phyloP scores from a whole-genome alignment of 2,888 invertebrate genomes.

The Steromphala cineraria region DNA sequence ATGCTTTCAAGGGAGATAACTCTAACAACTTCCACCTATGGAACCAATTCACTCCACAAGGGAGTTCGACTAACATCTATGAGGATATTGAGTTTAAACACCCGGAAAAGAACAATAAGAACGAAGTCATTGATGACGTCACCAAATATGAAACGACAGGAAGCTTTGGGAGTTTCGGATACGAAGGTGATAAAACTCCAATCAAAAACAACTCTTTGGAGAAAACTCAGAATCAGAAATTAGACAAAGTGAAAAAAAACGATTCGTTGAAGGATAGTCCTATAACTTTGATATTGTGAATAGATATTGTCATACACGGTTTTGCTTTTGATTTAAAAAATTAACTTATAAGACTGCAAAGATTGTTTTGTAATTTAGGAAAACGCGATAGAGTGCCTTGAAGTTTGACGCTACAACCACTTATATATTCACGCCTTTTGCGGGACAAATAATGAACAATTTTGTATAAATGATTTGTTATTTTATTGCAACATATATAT shows the following conservation, averaged over 20 bases:
- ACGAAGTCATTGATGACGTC: background rate
- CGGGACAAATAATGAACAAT: too few species aligned
- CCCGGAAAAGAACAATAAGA: background rate
- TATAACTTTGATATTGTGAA: conserved; percentile 43
- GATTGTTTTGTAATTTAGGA: too few species aligned
- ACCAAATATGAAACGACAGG: background rate
- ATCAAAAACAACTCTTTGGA: too few species aligned
- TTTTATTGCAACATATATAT: too few species aligned
- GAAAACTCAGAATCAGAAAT: too few species aligned
- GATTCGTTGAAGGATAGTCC: conserved; percentile 37
- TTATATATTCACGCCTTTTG: too few species aligned
- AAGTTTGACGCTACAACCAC: too few species aligned
- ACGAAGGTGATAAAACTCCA: background rate
- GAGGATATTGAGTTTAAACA: conserved; percentile 1
- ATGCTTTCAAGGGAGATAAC: background rate
- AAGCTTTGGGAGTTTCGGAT: background rate
- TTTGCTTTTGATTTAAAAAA: too few species aligned
- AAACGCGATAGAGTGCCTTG: too few species aligned
- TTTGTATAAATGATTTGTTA: too few species aligned
- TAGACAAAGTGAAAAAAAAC: background rate
- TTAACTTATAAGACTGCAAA: too few species aligned
- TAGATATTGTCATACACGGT: background rate
- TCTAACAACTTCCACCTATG: background rate
- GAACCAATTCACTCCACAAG: too few species aligned
- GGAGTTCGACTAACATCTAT: background rate